Conservation (phyloP, 2,113 vertebrate genomes). For the Archocentrus centrarchus region DNA sequence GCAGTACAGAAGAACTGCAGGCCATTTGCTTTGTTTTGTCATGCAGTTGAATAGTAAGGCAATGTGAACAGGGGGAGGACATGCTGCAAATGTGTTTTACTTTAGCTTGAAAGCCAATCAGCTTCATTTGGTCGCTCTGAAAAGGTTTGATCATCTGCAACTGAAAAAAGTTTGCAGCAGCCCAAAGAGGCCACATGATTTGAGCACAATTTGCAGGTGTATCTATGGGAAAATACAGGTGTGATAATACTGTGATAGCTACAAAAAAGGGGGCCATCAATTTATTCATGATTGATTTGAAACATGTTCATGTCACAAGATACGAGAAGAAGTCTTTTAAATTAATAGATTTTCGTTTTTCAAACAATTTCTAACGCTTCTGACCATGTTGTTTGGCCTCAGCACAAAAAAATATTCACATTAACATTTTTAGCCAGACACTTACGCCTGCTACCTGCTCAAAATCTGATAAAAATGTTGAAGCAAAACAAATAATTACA, state of each 20-base stretch:
- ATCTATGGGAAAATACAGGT: background rate
- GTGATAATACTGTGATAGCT: background rate
- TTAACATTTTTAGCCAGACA: no score
- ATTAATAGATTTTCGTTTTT: background rate
- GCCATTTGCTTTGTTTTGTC: background rate
- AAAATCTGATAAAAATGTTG: no score
- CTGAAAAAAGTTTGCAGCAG: background rate
- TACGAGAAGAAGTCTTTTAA: background rate
- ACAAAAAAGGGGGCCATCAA: no score
- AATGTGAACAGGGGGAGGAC: background rate
- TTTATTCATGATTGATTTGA: background rate
- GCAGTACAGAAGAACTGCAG: conserved; percentile 7
- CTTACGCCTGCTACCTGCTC: background rate
- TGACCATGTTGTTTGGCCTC: background rate
- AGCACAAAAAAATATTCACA: no score
- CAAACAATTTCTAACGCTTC: background rate
- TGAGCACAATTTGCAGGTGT: background rate
- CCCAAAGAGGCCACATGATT: no score
- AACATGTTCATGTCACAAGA: background rate
- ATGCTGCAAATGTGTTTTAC: background rate
- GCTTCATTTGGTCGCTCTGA: background rate
- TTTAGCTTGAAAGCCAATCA: background rate
- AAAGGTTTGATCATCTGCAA: background rate
- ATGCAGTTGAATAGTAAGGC: background rate
- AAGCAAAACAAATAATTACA: no score